Percentiles rank a stretch among this genome's conserved stretches.
Evolutionary conservation across 2,888 invertebrate species (phyloP).

Genomic region (Dynastes maya): DNA sequence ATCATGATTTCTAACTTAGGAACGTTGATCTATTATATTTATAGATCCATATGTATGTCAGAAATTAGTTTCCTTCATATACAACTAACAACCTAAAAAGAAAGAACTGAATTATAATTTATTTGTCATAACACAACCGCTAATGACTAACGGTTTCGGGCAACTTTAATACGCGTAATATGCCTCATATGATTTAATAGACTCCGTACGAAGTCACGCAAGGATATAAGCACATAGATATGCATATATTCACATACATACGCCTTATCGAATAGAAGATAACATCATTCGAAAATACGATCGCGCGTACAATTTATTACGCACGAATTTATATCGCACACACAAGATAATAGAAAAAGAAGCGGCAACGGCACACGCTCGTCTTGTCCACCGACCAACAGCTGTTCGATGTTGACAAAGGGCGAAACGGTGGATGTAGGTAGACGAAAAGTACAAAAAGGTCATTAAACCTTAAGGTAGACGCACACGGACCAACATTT

Average conservation of each 20-base stretch:
- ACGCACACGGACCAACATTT: slow-evolving; percentile 31
- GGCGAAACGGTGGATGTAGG: slow-evolving; percentile 49
- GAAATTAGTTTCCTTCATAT: no score
- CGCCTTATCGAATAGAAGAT: neutral
- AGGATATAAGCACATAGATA: neutral
- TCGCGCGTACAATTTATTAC: slow-evolving; percentile 25
- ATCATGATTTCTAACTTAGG: no score
- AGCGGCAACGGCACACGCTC: slow-evolving; percentile 45
- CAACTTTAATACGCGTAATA: neutral
- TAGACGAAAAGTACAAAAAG: slow-evolving; percentile 50
- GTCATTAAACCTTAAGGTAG: slow-evolving; percentile 50
- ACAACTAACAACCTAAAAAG: no score
- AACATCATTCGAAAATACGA: neutral
- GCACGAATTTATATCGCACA: slow-evolving; percentile 10
- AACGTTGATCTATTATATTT: no score
- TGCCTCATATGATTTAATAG: neutral
- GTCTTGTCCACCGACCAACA: slow-evolving; percentile 42
- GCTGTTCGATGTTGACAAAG: slow-evolving; percentile 53
- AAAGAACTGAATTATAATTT: no score
- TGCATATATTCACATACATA: neutral
- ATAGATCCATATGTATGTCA: no score
- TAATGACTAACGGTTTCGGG: no score
- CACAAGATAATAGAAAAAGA: slow-evolving; percentile 20
- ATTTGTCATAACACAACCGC: no score
- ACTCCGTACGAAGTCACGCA: no score